Base-by-base conservation (phyloP, 2,113 vertebrate species). In the Leuciscus idus region DNA sequence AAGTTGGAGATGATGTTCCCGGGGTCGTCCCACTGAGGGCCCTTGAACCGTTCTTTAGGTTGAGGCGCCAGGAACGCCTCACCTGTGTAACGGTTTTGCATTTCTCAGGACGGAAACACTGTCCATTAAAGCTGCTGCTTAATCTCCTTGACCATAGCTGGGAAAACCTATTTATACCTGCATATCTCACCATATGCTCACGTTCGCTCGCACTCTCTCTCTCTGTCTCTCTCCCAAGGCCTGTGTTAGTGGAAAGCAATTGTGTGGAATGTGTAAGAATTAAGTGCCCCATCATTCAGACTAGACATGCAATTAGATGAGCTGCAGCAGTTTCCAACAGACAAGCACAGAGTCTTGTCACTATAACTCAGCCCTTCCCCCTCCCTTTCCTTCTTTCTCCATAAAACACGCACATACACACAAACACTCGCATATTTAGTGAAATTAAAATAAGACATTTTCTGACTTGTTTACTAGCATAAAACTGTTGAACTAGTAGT, bases 271-370 rank as follows among this genome's bases (percentile, higher is more conserved):
- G 95, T 98, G 95, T 96, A 96, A 94, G 95, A 97, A 98, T 97
- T 97, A 97, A 97, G 95, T 96, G 96, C 96, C 95, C 96, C 97
- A 97, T 97, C 96, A 97, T 96, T 98, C 96, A 97, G 96, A 88
- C 90, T 95, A 96, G 96, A 97, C 96, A 96, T 96, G 96, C 97
- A 98, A 98, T 97, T 98, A 97, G 97, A 96, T 95, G 95, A 95
- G 94, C 96, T 95, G 95, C 94, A 95, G 96, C 96, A 94, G 95
- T 97, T 96, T 97, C 95, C 95, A 94, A 94, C 94, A 95, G 95
- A 95, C 95, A 95, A 95, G 94, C 93, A 89, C 93, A 95, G 95
- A 96, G 95, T 95, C 96, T 95, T 96, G 96, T 96, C 96, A 96
- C 95, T 95, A 96, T 96, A 97, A 96, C 95, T 97, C 96, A 95